Percentiles rank a stretch among this genome's conserved stretches.
phyloP scores from a whole-genome alignment of 2,113 vertebrate genomes.

The Leptobrachium ailaonicum region DNA sequence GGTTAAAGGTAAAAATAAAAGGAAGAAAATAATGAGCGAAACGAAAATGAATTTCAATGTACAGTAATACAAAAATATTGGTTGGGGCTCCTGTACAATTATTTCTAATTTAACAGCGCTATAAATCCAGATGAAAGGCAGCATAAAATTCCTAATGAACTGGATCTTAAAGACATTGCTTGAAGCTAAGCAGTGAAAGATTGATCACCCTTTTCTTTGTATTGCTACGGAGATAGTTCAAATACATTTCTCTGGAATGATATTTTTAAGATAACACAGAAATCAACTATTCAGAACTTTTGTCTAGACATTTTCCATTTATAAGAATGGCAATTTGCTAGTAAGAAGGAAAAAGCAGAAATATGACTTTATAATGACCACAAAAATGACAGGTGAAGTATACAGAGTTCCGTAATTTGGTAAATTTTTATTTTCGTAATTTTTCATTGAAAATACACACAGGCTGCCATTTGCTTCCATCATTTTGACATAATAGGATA shows the following conservation, averaged over 20 bases:
- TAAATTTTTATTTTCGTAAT: not conserved
- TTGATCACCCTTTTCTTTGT: slow-evolving; percentile 16
- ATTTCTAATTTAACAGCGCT: slow-evolving; percentile 31
- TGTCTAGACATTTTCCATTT: slow-evolving; percentile 41
- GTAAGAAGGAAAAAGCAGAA: not conserved
- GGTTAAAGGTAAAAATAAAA: slow-evolving; percentile 21
- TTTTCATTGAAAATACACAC: not conserved
- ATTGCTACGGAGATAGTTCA: slow-evolving; percentile 9
- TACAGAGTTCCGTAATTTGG: no score
- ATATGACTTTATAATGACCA: no score
- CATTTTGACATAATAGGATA: not conserved
- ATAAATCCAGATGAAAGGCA: slow-evolving; percentile 45
- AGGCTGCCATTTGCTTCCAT: not conserved
- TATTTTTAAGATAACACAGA: slow-evolving; percentile 27
- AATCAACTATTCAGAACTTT: not conserved
- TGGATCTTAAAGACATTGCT: slow-evolving; percentile 38
- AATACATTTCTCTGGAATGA: slow-evolving; percentile 13
- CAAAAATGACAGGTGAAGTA: no score
- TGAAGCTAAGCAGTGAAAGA: slow-evolving; percentile 36
- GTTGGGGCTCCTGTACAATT: slow-evolving; percentile 20
- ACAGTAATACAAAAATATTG: not conserved
- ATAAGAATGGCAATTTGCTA: slow-evolving; percentile 16
- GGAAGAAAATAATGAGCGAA: slow-evolving; percentile 1
- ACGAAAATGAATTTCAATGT: slow-evolving; percentile 30
- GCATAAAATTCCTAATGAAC: slow-evolving; percentile 39